Conservation (phyloP, 2,888 invertebrate genomes). For the Copidosoma aretas region DNA sequence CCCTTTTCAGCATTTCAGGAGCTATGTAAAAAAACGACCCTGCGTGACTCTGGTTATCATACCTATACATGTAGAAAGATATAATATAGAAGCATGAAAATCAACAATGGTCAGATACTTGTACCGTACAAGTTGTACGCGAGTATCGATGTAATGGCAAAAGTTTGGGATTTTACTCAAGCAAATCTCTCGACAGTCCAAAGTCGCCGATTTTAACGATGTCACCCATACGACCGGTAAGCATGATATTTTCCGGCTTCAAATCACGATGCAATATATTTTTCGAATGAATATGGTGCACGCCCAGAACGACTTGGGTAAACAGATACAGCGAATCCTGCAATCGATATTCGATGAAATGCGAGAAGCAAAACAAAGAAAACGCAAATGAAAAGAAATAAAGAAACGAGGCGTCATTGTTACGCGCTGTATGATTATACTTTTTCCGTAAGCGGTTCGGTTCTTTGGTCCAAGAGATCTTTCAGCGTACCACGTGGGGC, state of each 20-base stretch:
- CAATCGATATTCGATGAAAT: conserved; percentile 7
- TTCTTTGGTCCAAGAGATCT: conserved; percentile 69
- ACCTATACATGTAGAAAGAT: no score
- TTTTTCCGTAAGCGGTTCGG: conserved; percentile 49
- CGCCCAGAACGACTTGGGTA: conserved; percentile 70
- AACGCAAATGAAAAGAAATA: no score
- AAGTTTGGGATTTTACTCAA: conserved; percentile 45
- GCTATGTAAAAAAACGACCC: conserved; percentile 75
- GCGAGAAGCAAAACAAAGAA: background rate
- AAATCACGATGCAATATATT: conserved; percentile 84
- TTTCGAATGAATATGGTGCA: conserved; percentile 80
- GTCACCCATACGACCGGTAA: conserved; percentile 72
- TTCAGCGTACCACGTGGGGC: conserved; percentile 80
- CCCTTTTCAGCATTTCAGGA: conserved; percentile 82
- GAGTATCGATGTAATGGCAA: background rate
- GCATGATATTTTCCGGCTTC: conserved; percentile 83
- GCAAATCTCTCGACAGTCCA: conserved; percentile 77
- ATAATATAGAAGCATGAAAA: no score
- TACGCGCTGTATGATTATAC: background rate
- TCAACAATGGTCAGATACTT: no score
- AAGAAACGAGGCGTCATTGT: no score
- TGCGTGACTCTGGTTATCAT: conserved; percentile 43
- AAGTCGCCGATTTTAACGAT: conserved; percentile 85
- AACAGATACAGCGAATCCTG: conserved; percentile 55
- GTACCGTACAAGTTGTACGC: background rate